A percentile compares a stretch with the other conserved stretches of the same genome.
Evolutionary conservation across 1,140 invertebrate species (phyloP).

Genomic region (Nomia melanderi): DNA sequence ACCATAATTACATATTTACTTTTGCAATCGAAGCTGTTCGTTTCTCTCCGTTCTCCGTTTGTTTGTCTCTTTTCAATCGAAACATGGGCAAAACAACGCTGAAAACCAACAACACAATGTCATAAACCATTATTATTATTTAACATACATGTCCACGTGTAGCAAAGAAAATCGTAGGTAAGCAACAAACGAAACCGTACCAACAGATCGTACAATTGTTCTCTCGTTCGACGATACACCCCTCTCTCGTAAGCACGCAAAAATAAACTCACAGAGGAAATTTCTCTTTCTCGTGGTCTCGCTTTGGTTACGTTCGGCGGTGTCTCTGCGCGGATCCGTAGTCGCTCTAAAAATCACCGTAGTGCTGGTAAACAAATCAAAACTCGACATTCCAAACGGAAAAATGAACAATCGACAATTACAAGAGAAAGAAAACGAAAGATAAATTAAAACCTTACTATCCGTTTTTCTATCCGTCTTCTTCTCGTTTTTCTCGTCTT

Average conservation of each 20-base stretch:
- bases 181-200: constrained; percentile 13
- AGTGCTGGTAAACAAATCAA: too few species aligned
- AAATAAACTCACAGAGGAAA: not conserved
- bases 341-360: not conserved
- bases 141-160: constrained; percentile 11
- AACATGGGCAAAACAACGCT: too few species aligned
- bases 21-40: too few species aligned
- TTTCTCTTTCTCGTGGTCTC: not conserved
- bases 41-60: too few species aligned
- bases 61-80: too few species aligned
- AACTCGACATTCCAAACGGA: too few species aligned
- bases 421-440: not conserved
- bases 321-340: too few species aligned
- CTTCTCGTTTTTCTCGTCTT: too few species aligned
- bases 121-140: constrained; percentile 35
- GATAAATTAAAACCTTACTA: too few species aligned
- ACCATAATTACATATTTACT: too few species aligned
- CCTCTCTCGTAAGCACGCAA: not conserved
- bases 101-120: not conserved
- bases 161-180: constrained; percentile 24
- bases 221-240: not conserved
- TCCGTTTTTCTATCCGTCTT: too few species aligned
- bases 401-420: not conserved
- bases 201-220: constrained; percentile 13
- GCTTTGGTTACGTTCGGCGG: not conserved